These are phyloP conservation scores for Esperia sulphurella DNA, from an alignment of 2,888 invertebrate species.

Conservation along the genomic window DNA sequence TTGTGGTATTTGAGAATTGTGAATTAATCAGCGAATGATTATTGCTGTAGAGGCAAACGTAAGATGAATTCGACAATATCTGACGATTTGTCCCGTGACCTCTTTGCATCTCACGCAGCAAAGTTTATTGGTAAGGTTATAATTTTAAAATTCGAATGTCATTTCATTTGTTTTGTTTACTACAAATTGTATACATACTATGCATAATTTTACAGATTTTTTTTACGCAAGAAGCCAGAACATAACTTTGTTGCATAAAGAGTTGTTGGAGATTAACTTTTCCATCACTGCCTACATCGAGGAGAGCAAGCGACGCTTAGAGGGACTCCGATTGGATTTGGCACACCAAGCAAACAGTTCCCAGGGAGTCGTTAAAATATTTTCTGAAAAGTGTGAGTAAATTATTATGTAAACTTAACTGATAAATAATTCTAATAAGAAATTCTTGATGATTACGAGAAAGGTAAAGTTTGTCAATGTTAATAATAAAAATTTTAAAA, in stretches of 20 bases:
- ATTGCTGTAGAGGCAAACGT: conserved; percentile 31
- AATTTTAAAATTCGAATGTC: conserved; percentile 55
- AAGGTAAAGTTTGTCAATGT: too few relatives aligned
- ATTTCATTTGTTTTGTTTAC: conserved; percentile 47
- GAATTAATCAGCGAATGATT: conserved; percentile 33
- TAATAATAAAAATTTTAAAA: too few relatives aligned
- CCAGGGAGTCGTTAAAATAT: conserved; percentile 56
- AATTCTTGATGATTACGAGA: too few relatives aligned
- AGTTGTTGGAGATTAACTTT: conserved; percentile 69
- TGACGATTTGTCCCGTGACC: conserved; percentile 60
- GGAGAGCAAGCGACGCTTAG: conserved; percentile 57
- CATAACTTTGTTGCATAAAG: conserved; percentile 53
- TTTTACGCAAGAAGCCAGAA: conserved; percentile 54
- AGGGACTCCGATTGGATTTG: conserved; percentile 44
- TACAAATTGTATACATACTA: conserved; percentile 14
- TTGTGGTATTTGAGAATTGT: conserved; percentile 5
- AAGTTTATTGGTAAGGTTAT: conserved; percentile 69
- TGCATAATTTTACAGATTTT: conserved; percentile 55
- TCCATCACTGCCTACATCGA: conserved; percentile 63
- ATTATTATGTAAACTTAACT: neutral
- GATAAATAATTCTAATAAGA: neutral
- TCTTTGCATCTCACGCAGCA: conserved; percentile 56
- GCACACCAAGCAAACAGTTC: conserved; percentile 57
- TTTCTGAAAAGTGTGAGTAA: conserved; percentile 58
- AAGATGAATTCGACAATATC: conserved; percentile 72